Conservation (phyloP, 2,888 invertebrate species). For the Ophioninae sp. region DNA sequence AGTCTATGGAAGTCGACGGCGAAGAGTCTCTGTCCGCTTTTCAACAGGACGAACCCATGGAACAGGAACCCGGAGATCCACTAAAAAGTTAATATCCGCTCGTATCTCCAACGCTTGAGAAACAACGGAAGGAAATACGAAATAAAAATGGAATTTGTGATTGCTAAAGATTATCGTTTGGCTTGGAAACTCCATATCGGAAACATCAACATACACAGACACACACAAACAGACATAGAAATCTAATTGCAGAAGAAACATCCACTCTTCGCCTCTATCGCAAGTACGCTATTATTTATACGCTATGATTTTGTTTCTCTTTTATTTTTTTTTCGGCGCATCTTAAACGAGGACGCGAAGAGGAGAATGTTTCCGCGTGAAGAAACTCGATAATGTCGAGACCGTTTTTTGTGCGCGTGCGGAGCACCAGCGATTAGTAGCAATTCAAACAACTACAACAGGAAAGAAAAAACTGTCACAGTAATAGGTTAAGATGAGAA, state of each 20-base stretch:
- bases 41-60: constrained; percentile 78
- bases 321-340: constrained; percentile 18
- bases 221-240: neutral
- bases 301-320: constrained; percentile 36
- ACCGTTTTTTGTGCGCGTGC: neutral
- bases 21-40: constrained; percentile 70
- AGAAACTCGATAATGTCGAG: neutral
- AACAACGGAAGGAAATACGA: constrained; percentile 18
- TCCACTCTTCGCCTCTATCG: constrained; percentile 38
- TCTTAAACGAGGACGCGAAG: constrained; percentile 3
- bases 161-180: constrained; percentile 26
- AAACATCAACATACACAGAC: constrained; percentile 3
- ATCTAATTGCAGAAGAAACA: constrained; percentile 27
- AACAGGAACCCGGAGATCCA: constrained; percentile 74
- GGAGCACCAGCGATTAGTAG: constrained; percentile 30
- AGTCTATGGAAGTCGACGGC: constrained; percentile 78
- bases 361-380: neutral
- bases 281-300: constrained; percentile 58
- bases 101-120: neutral
- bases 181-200: constrained; percentile 2
- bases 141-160: constrained; percentile 33
- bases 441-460: constrained; percentile 21
- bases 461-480: constrained; percentile 21
- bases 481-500: constrained; percentile 57
- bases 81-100: constrained; percentile 74